Conservation (phyloP, 2,113 vertebrate genomes). For the Pimephales promelas region DNA sequence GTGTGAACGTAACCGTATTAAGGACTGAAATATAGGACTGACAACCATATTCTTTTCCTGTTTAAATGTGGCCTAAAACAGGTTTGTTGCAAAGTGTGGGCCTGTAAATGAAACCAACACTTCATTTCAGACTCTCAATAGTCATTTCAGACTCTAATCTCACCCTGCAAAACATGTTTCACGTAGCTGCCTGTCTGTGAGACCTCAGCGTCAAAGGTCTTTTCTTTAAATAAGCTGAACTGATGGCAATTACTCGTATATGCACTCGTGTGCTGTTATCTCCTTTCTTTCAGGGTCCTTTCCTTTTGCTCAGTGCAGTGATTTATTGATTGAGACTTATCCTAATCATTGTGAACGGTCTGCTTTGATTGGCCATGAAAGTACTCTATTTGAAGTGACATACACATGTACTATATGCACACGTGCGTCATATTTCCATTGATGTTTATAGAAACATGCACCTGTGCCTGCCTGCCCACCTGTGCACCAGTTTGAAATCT, state of each 20-base stretch:
- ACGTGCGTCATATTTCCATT: not conserved
- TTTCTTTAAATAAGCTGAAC: constrained; percentile 3
- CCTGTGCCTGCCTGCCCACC: not conserved
- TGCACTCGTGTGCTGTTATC: not conserved
- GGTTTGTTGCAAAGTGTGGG: constrained; percentile 27
- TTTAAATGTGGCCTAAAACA: not conserved
- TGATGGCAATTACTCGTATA: constrained; percentile 13
- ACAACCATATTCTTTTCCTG: no score
- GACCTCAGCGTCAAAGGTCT: not conserved
- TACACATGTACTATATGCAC: not conserved
- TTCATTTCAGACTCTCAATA: not conserved
- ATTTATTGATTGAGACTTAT: not conserved
- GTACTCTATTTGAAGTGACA: not conserved
- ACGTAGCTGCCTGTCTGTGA: not conserved
- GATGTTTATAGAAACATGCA: not conserved
- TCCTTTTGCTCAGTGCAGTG: not conserved
- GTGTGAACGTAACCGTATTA: no score
- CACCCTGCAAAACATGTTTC: not conserved
- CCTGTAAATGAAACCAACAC: constrained; percentile 46
- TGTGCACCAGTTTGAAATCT: constrained; percentile 13
- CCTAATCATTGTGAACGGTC: constrained; percentile 23
- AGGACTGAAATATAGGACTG: no score
- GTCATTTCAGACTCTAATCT: not conserved
- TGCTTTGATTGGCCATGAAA: constrained; percentile 35
- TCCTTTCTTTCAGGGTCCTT: not conserved